Evolutionary conservation across 2,888 invertebrate genomes (phyloP).

Genomic region (Adela reaumurella): DNA sequence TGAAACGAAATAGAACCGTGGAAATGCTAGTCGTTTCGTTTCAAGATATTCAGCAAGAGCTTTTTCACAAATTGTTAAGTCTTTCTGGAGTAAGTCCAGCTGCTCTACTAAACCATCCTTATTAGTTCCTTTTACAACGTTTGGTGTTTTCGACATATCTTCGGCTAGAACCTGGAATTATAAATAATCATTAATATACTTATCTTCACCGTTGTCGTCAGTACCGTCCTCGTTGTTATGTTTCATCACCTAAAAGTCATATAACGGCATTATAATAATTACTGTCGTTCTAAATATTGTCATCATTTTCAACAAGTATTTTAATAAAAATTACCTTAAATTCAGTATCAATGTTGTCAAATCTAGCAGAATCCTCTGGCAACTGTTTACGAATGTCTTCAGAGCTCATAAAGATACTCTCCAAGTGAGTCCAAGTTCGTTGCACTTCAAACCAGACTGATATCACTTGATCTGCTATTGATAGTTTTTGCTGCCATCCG

Average conservation of each 20-base stretch:
- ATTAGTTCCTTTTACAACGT: conserved; percentile 90
- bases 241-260: too few species aligned
- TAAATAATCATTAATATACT: background rate
- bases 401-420: conserved; percentile 97
- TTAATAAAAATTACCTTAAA: too few species aligned
- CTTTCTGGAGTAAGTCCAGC: conserved; percentile 77
- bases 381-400: conserved; percentile 94
- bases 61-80: conserved; percentile 97
- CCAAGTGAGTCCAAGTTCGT: conserved; percentile 94
- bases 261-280: too few species aligned
- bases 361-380: conserved; percentile 89
- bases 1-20: conserved; percentile 94
- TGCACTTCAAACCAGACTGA: conserved; percentile 95
- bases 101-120: conserved; percentile 74
- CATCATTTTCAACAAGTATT: too few species aligned
- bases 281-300: too few species aligned
- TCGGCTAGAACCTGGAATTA: conserved; percentile 60
- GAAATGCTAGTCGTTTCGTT: conserved; percentile 93
- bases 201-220: too few species aligned
- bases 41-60: conserved; percentile 95
- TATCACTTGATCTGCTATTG: conserved; percentile 91
- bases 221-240: too few species aligned
- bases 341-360: conserved; percentile 85
- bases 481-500: conserved; percentile 88
- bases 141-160: conserved; percentile 77